These are phyloP conservation scores for Podarcis cretensis DNA, from an alignment of 2,113 vertebrate species.

Conservation along the genomic window DNA sequence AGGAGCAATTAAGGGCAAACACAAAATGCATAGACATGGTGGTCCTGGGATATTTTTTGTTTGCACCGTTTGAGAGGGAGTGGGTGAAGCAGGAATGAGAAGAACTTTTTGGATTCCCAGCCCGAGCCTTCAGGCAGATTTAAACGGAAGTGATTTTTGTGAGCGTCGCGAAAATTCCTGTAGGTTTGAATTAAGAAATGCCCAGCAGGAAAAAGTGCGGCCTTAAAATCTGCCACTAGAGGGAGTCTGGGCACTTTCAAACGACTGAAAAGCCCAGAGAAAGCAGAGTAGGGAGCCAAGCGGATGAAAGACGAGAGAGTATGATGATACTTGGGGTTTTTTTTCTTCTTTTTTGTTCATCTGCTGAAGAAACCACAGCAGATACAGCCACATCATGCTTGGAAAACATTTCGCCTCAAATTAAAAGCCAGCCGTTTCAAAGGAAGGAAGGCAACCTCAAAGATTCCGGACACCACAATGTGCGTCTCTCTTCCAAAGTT, in stretches of 20 bases:
- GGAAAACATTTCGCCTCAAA: not conserved
- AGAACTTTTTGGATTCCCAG: not conserved
- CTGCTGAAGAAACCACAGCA: not conserved
- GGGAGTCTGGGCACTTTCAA: slow-evolving; percentile 84
- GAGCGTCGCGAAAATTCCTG: not conserved
- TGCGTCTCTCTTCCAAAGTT: not conserved
- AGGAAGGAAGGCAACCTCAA: not conserved
- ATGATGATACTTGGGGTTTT: not conserved
- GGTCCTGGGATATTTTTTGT: not conserved
- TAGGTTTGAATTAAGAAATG: not conserved
- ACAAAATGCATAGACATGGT: not conserved
- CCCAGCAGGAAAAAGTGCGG: slow-evolving; percentile 24
- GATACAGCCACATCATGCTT: not conserved
- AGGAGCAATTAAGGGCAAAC: not conserved
- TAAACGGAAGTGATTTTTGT: not conserved
- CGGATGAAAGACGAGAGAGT: not conserved
- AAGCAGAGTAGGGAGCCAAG: not conserved
- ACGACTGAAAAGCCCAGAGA: slow-evolving; percentile 33
- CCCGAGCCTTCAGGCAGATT: not conserved
- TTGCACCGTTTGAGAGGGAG: too few species aligned
- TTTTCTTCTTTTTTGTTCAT: too few species aligned
- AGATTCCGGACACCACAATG: not conserved
- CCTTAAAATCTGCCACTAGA: slow-evolving; percentile 74
- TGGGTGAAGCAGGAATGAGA: not conserved
- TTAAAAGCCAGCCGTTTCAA: not conserved